Conservation (phyloP, 2,888 invertebrate species). For the Eupithecia subumbrata region DNA sequence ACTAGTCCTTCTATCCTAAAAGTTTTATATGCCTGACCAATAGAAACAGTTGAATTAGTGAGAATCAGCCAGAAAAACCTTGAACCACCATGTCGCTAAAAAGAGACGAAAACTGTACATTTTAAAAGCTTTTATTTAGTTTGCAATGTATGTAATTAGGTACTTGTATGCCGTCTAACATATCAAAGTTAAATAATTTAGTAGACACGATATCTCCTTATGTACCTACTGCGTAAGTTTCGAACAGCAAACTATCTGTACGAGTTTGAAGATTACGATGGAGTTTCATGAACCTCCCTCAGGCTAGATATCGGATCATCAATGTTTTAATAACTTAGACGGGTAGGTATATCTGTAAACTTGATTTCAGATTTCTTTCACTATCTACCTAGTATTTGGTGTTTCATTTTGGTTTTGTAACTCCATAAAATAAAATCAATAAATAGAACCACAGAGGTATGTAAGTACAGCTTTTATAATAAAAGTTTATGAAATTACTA, state of each 20-base stretch:
- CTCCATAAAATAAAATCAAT: neutral
- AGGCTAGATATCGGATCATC: constrained; percentile 20
- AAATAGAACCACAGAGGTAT: neutral
- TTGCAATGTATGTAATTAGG: no score
- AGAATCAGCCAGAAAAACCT: neutral
- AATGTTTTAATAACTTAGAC: constrained; percentile 18
- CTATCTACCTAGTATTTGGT: neutral
- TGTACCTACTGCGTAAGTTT: constrained; percentile 28
- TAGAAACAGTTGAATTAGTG: neutral
- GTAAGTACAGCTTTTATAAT: neutral
- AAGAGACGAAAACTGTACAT: neutral
- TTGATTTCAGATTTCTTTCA: constrained; percentile 3
- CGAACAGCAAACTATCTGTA: constrained; percentile 33
- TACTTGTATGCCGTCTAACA: neutral
- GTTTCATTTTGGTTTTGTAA: neutral
- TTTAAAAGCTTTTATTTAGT: neutral
- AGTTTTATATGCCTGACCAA: no score
- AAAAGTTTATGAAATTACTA: neutral
- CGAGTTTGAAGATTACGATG: constrained; percentile 33
- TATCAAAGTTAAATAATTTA: constrained; percentile 25
- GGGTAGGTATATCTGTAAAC: constrained; percentile 6
- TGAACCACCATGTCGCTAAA: neutral
- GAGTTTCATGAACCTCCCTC: constrained; percentile 38
- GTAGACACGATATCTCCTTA: constrained; percentile 7
- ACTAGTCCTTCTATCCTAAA: no score